Evolutionary conservation across 2,113 vertebrate species (phyloP), one percentile per base, ranked within the genome.

Genomic region (Jaculus jaculus): DNA sequence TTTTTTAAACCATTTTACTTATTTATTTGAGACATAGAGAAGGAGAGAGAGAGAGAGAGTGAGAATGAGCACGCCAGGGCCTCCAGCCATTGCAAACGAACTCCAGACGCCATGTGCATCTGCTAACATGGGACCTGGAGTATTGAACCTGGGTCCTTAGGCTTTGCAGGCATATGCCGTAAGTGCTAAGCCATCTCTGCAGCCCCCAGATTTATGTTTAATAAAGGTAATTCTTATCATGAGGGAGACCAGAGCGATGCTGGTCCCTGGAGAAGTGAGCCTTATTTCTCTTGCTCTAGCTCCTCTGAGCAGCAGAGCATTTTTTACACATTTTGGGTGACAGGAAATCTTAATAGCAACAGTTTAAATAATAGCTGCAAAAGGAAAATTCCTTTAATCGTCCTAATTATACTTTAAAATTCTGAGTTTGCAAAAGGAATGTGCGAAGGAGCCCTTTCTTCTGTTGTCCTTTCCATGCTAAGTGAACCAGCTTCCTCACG

Each of bases 331-430:
- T 71, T 84, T 81, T 58, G 60, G 18, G 3, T 1, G 18, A 7
- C 1, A 30, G 37, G 28, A 37, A 7, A 26, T 91, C 28, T 81
- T 63, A 63, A 73, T 60, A 79, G 16, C 39, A 84, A 47, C 5
- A 24, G 23, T 74, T 94, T 34, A 42, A 91, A 92, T 72, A 69
- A 83, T 60, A 42, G 18, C 11, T 65, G 16, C 9, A 30, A n/a
- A 68, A 75, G 58, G 74, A 91, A 83, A 61, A 69, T 71, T 3
- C 32, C 86, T 47, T 68, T 66, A 80, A 63, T 80, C n/a, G 68
- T 65, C 89, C 75, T 81, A 87, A 68, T 91, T 77, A 51, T 51
- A 32, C 7, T 69, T 88, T 60, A 88, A 87, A 77, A 65, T 79
- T 77, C 10, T 34, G 73, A 4, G 7, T 34, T 11, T 24, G 26